phyloP scores from a whole-genome alignment of 2,888 invertebrate species.

The Pterostichus madidus region DNA sequence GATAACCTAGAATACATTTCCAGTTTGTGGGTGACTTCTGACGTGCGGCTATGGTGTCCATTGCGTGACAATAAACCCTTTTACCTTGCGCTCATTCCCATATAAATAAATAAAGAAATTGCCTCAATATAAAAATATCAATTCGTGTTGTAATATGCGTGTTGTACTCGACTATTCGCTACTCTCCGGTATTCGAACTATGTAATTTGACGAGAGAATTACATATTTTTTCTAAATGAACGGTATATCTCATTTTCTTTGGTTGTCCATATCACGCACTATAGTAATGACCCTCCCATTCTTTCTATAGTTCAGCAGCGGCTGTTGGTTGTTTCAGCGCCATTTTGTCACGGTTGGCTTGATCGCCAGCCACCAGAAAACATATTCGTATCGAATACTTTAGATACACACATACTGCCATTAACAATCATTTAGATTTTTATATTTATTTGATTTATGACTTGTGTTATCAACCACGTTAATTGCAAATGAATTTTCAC shows the following conservation, averaged over 20 bases:
- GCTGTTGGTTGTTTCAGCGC: conserved; percentile 19
- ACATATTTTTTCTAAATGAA: conserved; percentile 31
- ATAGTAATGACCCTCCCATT: conserved; percentile 30
- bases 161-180: background rate
- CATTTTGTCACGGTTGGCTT: conserved; percentile 45
- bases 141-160: conserved; percentile 27
- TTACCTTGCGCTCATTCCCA: conserved; percentile 25
- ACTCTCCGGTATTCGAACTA: background rate
- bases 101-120: conserved; percentile 56
- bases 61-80: conserved; percentile 30
- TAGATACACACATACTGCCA: too few relatives aligned
- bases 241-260: conserved; percentile 8
- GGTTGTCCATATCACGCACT: conserved; percentile 13
- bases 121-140: conserved; percentile 41
- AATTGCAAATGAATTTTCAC: too few relatives aligned
- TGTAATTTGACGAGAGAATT: conserved; percentile 40
- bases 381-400: too few relatives aligned
- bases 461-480: too few relatives aligned
- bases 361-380: conserved; percentile 1
- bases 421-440: too few relatives aligned
- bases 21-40: background rate
- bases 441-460: too few relatives aligned
- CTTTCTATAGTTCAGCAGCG: too few relatives aligned
- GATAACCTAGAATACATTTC: too few relatives aligned
- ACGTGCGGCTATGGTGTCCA: background rate